Evolutionary conservation across 2,888 invertebrate species (phyloP).

Genomic region (Drosophila niveifrons): DNA sequence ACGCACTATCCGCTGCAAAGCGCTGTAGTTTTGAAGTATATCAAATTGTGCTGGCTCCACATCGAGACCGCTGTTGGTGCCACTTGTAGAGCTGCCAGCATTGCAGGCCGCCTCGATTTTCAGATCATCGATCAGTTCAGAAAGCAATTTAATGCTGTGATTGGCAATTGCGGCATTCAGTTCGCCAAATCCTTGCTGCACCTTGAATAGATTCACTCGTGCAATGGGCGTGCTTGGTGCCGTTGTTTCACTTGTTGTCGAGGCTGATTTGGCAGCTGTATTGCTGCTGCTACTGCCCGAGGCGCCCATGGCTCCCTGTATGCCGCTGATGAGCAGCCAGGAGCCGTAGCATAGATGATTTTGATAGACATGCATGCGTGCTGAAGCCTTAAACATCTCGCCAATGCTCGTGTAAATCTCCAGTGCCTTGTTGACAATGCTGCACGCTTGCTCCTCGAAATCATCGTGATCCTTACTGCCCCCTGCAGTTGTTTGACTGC

Average conservation of each 20-base stretch:
- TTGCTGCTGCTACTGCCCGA: constrained; percentile 87
- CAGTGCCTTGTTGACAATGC: constrained; percentile 94
- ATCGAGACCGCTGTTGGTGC: constrained; percentile 19
- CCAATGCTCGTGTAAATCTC: constrained; percentile 94
- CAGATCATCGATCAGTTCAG: constrained; percentile 84
- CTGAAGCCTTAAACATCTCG: constrained; percentile 92
- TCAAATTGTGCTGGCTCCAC: constrained; percentile 85
- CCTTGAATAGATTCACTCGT: constrained; percentile 90
- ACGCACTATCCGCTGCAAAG: constrained; percentile 86
- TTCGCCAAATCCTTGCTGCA: constrained; percentile 94
- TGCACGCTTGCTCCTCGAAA: constrained; percentile 92
- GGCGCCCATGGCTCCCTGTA: constrained; percentile 92
- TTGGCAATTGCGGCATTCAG: constrained; percentile 95
- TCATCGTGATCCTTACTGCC: constrained; percentile 88
- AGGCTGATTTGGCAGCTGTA: constrained; percentile 85
- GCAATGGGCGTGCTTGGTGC: constrained; percentile 85
- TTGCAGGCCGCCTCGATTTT: constrained; percentile 84
- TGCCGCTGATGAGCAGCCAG: constrained; percentile 94
- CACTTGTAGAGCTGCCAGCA: constrained; percentile 6
- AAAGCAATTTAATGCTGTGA: constrained; percentile 90
- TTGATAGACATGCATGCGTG: constrained; percentile 94
- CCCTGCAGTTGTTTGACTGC: constrained; percentile 26
- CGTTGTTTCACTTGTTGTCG: constrained; percentile 77
- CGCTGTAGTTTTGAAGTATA: constrained; percentile 85
- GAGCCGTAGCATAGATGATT: constrained; percentile 95